Percentiles rank a stretch among this genome's conserved stretches.
These are phyloP conservation scores for Gymnocephalus cernua DNA, from an alignment of 2,113 vertebrate genomes.

Conservation along the genomic window DNA sequence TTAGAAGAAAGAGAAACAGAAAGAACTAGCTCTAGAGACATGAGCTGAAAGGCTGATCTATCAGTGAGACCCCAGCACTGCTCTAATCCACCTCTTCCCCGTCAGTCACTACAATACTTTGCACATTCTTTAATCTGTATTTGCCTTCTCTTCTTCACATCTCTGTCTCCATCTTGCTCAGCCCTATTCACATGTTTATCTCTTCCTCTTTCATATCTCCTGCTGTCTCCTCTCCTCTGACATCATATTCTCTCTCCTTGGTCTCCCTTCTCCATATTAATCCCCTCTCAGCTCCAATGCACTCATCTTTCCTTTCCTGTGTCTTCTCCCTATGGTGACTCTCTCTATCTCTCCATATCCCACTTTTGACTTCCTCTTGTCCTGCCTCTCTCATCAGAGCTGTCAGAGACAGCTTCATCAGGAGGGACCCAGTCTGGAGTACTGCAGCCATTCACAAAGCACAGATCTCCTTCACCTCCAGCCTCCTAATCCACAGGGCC, in stretches of 20 bases:
- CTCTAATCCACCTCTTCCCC: constrained; percentile 38
- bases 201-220: constrained; percentile 22
- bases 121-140: constrained; percentile 32
- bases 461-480: constrained; percentile 30
- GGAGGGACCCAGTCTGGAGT: constrained; percentile 34
- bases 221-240: constrained; percentile 20
- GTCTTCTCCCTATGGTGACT: constrained; percentile 23
- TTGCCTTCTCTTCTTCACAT: constrained; percentile 37
- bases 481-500: constrained; percentile 57
- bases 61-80: not conserved
- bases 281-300: constrained; percentile 40
- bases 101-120: constrained; percentile 7
- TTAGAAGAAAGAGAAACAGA: not conserved
- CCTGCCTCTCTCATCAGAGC: constrained; percentile 22
- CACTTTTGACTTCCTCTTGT: constrained; percentile 16
- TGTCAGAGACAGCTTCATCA: constrained; percentile 51
- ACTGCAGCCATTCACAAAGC: constrained; percentile 46
- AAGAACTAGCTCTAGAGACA: not conserved
- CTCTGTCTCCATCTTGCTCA: constrained; percentile 30
- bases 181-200: constrained; percentile 32
- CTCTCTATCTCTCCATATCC: constrained; percentile 14
- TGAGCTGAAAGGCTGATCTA: not conserved
- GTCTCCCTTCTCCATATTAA: constrained; percentile 45
- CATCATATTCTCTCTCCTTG: not conserved
- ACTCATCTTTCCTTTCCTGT: constrained; percentile 26